Evolutionary conservation across 2,888 invertebrate species (phyloP).

Genomic region (Hanleya hanleyi): DNA sequence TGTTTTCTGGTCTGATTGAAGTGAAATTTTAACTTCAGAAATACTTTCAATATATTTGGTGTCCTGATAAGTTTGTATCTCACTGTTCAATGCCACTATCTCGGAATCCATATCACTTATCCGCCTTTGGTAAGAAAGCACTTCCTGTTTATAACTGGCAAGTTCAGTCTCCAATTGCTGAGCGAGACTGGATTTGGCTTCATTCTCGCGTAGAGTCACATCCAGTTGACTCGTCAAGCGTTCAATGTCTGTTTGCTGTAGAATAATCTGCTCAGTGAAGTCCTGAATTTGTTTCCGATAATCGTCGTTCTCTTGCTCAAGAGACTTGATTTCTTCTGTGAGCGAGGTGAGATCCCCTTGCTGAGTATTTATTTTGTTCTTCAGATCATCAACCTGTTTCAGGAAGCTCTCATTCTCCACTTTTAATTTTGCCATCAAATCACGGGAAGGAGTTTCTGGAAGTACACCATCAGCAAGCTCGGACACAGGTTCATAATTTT

Average conservation of each 20-base stretch:
- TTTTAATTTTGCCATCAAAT: too few relatives aligned
- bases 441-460: too few relatives aligned
- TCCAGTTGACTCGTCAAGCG: not conserved
- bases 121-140: not conserved
- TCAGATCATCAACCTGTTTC: not conserved
- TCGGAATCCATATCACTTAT: not conserved
- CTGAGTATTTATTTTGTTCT: not conserved
- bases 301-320: not conserved
- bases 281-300: constrained; percentile 11
- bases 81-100: not conserved
- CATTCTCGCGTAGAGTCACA: not conserved
- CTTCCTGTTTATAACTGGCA: not conserved
- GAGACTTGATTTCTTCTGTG: not conserved
- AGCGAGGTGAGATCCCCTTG: not conserved
- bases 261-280: constrained; percentile 10
- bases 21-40: too few relatives aligned
- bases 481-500: not conserved
- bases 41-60: too few relatives aligned
- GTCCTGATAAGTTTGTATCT: too few relatives aligned
- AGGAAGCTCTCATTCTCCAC: too few relatives aligned
- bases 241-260: constrained; percentile 1
- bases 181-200: not conserved
- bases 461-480: not conserved
- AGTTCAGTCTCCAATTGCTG: not conserved
- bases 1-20: too few relatives aligned